These are phyloP conservation scores for Aythya baeri DNA, from an alignment of 2,113 vertebrate species.

Conservation along the genomic window DNA sequence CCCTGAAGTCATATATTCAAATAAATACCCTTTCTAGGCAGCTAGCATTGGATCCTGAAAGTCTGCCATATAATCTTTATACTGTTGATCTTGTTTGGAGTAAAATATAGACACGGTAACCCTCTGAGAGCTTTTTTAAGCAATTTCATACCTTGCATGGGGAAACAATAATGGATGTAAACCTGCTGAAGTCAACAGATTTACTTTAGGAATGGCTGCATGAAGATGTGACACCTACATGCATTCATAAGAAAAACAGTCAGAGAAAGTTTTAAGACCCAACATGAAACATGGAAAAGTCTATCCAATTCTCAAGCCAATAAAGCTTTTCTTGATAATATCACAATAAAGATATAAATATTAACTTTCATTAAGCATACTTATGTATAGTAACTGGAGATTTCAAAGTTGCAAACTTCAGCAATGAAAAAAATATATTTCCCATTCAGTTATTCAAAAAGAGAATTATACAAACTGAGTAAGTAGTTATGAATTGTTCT, in stretches of 20 bases:
- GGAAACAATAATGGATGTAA: not conserved
- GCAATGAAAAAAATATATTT: not conserved
- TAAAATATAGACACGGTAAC: not conserved
- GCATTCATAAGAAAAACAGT: not conserved
- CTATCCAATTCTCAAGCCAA: not conserved
- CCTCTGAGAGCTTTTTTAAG: not conserved
- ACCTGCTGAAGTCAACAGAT: not conserved
- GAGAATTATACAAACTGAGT: not conserved
- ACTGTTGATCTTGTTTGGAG: not conserved
- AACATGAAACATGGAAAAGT: not conserved
- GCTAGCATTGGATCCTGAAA: not conserved
- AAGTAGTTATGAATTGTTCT: not conserved
- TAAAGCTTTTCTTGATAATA: not conserved
- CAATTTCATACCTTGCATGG: fast-evolving
- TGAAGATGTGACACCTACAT: not conserved
- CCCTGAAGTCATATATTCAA: not conserved
- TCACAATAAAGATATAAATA: not conserved
- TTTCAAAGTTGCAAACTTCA: not conserved
- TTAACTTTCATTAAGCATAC: not conserved
- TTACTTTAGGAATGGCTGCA: not conserved
- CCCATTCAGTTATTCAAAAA: not conserved
- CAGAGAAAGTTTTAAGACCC: not conserved
- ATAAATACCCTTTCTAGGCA: not conserved
- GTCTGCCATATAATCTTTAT: not conserved
- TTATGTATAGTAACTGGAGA: not conserved